phyloP scores from a whole-genome alignment of 1,140 invertebrate genomes.

The Venturia canescens region DNA sequence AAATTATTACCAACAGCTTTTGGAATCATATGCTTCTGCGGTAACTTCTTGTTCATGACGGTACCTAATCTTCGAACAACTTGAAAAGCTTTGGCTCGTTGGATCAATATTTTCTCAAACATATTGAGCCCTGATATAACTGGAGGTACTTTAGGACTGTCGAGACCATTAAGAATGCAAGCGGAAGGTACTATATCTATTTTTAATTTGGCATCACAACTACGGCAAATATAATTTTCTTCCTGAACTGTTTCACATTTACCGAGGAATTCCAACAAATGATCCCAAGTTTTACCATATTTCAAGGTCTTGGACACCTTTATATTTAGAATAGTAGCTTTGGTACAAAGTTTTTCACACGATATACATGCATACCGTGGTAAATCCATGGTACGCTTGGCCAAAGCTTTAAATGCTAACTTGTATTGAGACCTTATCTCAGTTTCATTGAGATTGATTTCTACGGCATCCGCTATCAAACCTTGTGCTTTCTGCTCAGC shows the following conservation, averaged over 20 bases:
- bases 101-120: no score
- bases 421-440: conserved; percentile 10
- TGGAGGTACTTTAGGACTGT: neutral
- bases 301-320: neutral
- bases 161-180: conserved; percentile 34
- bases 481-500: conserved; percentile 21
- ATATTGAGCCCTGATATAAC: conserved; percentile 30
- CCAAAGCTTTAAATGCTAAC: conserved; percentile 32
- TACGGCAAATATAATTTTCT: conserved; percentile 8
- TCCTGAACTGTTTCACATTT: no score
- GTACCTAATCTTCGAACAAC: conserved; percentile 35
- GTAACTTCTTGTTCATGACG: conserved; percentile 19
- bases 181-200: conserved; percentile 17
- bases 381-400: conserved; percentile 21
- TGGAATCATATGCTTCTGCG: neutral
- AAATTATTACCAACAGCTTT: conserved; percentile 55
- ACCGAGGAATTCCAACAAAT: neutral
- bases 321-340: no score
- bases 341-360: conserved; percentile 38
- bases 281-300: neutral
- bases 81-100: conserved; percentile 48
- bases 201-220: conserved; percentile 29
- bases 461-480: neutral
- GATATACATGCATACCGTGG: conserved; percentile 35
- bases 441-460: conserved; percentile 44